Evolutionary conservation across 2,797 vertebrate species (phyloP), one percentile per base, ranked within the genome.

Genomic region (Champsocephalus gunnari): DNA sequence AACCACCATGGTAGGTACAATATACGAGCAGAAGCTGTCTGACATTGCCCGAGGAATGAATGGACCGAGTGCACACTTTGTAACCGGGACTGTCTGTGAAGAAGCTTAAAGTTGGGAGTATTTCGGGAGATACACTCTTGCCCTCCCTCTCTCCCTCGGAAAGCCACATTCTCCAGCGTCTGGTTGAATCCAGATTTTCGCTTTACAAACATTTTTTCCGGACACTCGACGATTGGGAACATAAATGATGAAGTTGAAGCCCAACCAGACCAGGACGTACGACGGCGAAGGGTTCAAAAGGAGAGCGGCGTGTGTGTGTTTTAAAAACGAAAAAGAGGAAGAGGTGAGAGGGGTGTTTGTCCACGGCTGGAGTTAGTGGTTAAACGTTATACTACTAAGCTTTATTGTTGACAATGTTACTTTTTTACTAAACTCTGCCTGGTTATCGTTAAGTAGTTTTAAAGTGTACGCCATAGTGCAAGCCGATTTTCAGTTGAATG

Each of bases 171-270:
- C 7, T 59, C 3, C 28, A 19, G 14, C 24, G 28, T 51, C 28
- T 71, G 58, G 45, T 56, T 48, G 57, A 63, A 38, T 24, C 19
- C 67, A 66, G 24, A 21, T 63, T 53, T 50, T 21, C 11, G 3
- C 55, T 34, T 24, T 56, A 2, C 28, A 21, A 13, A 9, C 11
- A 6, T 16, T 61, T 69, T 56, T 53, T 14, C 34, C 48, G 57
- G 66, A 17, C 32, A 0, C 11, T 56, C 14, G 48, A 61, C 70
- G 14, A 44, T 17, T 54, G 44, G 16, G 32, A 13, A 21, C 51
- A 81, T 95, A 96, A 94, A 98, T 97, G 97, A 99, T 99, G 97
- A 98, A 98, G 96, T 96, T 97, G 86, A 99, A 99, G 94, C 95
- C 96, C 83, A 97, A 98, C 95, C 97, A 98, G 95, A 99, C 96